Percentiles rank a stretch among this genome's conserved stretches.
Evolutionary conservation across 64 coral and sea anemone genomes (phyloP).

Genomic region (Actinia tenebrosa): DNA sequence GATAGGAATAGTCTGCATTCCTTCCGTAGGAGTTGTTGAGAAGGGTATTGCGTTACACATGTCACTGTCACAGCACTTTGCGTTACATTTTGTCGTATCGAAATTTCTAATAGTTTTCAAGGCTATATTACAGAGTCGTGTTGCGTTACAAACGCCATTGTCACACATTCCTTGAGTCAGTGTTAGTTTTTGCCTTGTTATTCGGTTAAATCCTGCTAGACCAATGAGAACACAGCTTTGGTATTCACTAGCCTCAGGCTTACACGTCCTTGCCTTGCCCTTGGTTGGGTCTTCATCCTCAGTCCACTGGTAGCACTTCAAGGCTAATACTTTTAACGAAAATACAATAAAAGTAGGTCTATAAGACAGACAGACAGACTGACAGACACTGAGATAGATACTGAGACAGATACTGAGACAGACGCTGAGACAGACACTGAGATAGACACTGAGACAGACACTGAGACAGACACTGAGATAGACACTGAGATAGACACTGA

Average conservation of each 20-base stretch:
- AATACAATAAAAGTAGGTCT: background rate
- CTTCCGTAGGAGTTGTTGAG: background rate
- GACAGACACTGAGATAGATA: no score
- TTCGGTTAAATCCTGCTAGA: background rate
- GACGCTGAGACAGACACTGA: no score
- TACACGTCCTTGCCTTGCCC: background rate
- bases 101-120: background rate
- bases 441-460: no score
- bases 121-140: background rate
- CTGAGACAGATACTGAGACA: no score
- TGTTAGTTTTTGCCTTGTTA: background rate
- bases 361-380: no score
- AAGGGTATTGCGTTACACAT: slow-evolving; percentile 13
- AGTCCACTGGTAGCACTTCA: background rate
- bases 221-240: background rate
- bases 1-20: background rate
- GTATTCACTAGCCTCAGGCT: background rate
- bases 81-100: slow-evolving; percentile 7
- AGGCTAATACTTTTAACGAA: background rate
- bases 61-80: slow-evolving; percentile 20
- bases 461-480: no score
- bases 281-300: background rate
- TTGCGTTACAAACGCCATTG: background rate
- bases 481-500: no score
- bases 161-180: slow-evolving; percentile 8